Base-by-base conservation (phyloP, 2,113 vertebrate genomes). In the Tetrax tetrax region DNA sequence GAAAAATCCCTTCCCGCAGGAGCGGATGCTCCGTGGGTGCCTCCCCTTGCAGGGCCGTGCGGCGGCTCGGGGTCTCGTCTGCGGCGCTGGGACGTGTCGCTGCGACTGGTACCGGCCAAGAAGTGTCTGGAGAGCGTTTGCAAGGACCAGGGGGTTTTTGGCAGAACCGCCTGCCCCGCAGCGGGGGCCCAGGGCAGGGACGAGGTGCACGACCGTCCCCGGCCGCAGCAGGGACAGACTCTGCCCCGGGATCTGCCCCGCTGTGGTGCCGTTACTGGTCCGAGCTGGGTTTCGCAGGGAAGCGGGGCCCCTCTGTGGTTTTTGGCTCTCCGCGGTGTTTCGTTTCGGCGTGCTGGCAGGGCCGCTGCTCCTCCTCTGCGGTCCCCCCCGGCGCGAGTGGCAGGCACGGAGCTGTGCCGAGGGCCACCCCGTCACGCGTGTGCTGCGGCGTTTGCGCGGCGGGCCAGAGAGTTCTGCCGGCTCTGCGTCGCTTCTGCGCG, bases 121-220 rank as follows among this genome's bases (percentile, higher is more conserved):
- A 38, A 56, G 27, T 1, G 7, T 3, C 57, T 54, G 83, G 18
- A 22, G 70, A 64, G 20, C 3, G 0, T 61, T 48, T 29, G 14
- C 53, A 22, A n/a, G 69, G 75, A 14, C 9, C 6, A 25, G 31
- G 13, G 15, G 33, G 31, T 3, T 59, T 56, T 18, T 47, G 19
- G 37, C 50, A 29, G 27, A 8, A 7, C 14, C 37, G 5, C 24
- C 25, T 10, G 11, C 50, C 24, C n/a, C 25, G 7, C 21, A 14
- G n/a, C 57, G 64, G 41, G 38, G 12, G 31, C 3, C 7, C 41
- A 15, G 41, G 41, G 21, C 59, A 19, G 60, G 60, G 68, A 10
- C 0, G 7, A 45, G 66, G 43, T 8, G 19, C 15, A 3, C 1
- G 0, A 7, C 41, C 19, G 2, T 31, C 66, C 53, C 76, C 3